These are phyloP conservation scores for Electrophaes corylata DNA, from an alignment of 2,888 invertebrate genomes.

Conservation along the genomic window DNA sequence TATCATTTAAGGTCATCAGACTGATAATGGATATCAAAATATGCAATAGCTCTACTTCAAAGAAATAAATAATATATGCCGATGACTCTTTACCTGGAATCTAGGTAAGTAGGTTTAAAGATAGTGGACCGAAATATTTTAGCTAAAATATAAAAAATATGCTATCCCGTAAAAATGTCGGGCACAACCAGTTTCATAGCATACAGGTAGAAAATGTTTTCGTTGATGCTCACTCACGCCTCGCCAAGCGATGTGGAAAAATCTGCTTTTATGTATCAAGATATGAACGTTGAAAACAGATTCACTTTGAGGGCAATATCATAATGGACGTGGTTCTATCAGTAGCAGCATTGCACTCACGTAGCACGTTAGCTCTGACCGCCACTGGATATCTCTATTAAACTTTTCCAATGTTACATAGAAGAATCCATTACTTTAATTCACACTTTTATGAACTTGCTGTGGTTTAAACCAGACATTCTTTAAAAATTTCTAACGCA, in stretches of 20 bases:
- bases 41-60: too few species aligned
- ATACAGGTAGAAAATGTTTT: conserved; percentile 43
- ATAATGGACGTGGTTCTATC: conserved; percentile 77
- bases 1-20: too few species aligned
- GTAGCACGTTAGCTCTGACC: conserved; percentile 61
- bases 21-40: too few species aligned
- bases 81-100: background rate
- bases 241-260: conserved; percentile 61
- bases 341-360: conserved; percentile 65
- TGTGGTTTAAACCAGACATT: conserved; percentile 18
- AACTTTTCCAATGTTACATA: conserved; percentile 48
- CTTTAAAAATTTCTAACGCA: conserved; percentile 9
- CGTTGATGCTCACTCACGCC: conserved; percentile 60
- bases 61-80: background rate
- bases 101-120: background rate
- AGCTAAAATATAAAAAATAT: conserved; percentile 10
- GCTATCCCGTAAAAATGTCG: conserved; percentile 10
- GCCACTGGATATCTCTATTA: conserved; percentile 60
- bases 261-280: conserved; percentile 61
- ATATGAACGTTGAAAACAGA: conserved; percentile 67
- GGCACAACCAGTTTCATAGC: conserved; percentile 29
- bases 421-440: conserved; percentile 32
- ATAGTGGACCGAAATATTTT: conserved; percentile 1
- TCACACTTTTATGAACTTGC: conserved; percentile 17
- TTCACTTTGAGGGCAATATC: conserved; percentile 79